A percentile compares a stretch with the other conserved stretches of the same genome.
Conservation (phyloP, 2,797 vertebrate species). For the Eidolon dupreanum region DNA sequence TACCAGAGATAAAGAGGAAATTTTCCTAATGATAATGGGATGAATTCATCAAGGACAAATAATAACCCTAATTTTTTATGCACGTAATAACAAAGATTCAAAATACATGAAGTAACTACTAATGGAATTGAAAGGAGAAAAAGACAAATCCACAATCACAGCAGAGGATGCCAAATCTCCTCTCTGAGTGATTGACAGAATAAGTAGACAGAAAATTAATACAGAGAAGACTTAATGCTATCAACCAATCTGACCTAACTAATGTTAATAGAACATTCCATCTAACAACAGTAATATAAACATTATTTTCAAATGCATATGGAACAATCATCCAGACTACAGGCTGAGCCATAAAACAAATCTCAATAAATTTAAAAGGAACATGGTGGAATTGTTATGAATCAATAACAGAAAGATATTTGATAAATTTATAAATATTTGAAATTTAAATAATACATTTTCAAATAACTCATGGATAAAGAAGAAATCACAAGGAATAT, state of each 20-base stretch:
- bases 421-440: neutral
- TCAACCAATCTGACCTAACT: neutral
- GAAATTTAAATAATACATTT: neutral
- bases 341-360: neutral
- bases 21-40: neutral
- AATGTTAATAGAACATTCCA: neutral
- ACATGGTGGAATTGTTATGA: neutral
- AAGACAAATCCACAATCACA: neutral
- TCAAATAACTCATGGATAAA: neutral
- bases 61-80: neutral
- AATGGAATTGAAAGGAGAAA: neutral
- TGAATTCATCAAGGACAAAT: neutral
- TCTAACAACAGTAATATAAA: neutral
- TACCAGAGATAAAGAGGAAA: neutral
- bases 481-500: neutral
- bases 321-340: neutral
- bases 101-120: neutral
- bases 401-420: neutral
- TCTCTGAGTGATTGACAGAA: neutral
- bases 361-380: neutral
- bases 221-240: neutral
- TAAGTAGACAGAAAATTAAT: neutral
- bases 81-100: neutral
- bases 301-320: neutral
- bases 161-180: neutral